Evolutionary conservation across 2,113 vertebrate species (phyloP).

Genomic region (Calyptomena viridis): DNA sequence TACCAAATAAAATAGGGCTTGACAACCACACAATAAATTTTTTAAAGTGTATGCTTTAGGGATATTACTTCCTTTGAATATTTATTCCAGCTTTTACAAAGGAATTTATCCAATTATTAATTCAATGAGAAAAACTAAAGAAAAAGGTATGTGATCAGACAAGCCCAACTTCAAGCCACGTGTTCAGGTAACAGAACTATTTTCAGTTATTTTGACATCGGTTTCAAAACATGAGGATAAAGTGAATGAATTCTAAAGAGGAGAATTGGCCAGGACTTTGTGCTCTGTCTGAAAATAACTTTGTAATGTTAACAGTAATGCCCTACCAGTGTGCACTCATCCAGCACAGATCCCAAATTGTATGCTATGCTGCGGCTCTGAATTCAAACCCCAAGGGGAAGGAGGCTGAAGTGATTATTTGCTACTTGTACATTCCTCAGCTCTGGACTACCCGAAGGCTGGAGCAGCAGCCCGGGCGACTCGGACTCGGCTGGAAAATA

Average conservation of each 20-base stretch:
- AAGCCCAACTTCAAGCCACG: neutral
- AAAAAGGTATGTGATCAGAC: neutral
- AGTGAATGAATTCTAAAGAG: neutral
- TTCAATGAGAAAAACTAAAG: neutral
- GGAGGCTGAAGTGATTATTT: neutral
- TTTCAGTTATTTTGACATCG: neutral
- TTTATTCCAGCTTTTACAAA: constrained; percentile 62
- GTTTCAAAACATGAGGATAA: neutral
- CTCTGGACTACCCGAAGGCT: neutral
- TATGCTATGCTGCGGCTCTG: neutral
- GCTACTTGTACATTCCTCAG: neutral
- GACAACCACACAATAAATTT: constrained; percentile 54
- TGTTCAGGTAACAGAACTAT: neutral
- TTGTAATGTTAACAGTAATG: neutral
- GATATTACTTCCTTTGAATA: constrained; percentile 43
- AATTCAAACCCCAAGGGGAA: neutral
- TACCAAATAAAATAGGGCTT: constrained; percentile 51
- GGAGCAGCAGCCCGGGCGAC: neutral
- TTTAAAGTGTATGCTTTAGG: constrained; percentile 56
- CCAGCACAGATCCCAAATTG: neutral
- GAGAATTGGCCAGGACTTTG: neutral
- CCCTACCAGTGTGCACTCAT: neutral
- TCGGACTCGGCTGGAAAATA: neutral
- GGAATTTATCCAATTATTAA: constrained; percentile 58
- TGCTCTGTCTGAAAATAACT: neutral